These are phyloP conservation scores for Galerucella nymphaeae DNA, from an alignment of 2,888 invertebrate genomes.

Conservation along the genomic window DNA sequence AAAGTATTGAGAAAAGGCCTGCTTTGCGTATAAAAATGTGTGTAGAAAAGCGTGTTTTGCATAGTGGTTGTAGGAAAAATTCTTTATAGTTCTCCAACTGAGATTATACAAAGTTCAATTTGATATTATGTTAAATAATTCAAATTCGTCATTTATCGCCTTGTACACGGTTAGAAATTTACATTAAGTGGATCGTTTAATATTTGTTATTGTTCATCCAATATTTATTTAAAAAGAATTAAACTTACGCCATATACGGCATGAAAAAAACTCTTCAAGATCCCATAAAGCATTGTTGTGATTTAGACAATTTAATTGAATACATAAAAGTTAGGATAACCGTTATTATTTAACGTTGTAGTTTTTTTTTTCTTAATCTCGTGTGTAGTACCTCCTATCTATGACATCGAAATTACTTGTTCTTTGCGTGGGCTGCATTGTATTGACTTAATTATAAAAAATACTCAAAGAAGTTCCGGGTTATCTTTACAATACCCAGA, in stretches of 20 bases:
- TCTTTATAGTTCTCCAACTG: no score
- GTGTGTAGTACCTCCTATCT: slow-evolving; percentile 24
- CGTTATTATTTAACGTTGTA: slow-evolving; percentile 1
- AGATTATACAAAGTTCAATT: no score
- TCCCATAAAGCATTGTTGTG: not conserved
- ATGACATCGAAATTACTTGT: slow-evolving; percentile 35
- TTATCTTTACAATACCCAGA: slow-evolving; percentile 20
- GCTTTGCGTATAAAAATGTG: no score
- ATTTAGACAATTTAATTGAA: slow-evolving; percentile 3
- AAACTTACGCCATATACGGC: not conserved
- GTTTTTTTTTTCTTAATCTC: slow-evolving; percentile 13
- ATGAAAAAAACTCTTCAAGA: not conserved
- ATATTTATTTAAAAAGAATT: not conserved
- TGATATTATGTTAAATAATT: no score
- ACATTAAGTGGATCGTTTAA: not conserved
- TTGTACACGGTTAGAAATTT: not conserved
- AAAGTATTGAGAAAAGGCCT: no score
- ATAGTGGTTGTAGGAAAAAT: no score
- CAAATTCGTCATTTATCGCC: no score
- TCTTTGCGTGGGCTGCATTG: slow-evolving; percentile 28
- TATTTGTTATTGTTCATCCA: not conserved
- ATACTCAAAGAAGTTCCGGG: slow-evolving; percentile 30
- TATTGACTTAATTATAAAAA: slow-evolving; percentile 36
- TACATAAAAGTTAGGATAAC: slow-evolving; percentile 2
- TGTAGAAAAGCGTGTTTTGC: no score